Evolutionary conservation across 2,888 invertebrate species (phyloP).

Genomic region (Liopterus haemorrhoidalis): DNA sequence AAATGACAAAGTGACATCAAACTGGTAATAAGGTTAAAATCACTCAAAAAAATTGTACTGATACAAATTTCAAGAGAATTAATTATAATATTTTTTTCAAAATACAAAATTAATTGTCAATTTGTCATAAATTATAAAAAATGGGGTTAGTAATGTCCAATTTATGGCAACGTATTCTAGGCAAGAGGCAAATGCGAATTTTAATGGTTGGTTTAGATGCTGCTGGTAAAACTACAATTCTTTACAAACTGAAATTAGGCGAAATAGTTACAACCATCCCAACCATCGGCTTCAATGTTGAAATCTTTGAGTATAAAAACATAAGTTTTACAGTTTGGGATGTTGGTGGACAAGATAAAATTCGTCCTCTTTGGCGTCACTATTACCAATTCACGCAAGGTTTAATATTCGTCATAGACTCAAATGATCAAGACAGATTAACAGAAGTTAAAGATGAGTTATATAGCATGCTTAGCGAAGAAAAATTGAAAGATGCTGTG

Average conservation of each 20-base stretch:
- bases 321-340: constrained; percentile 98
- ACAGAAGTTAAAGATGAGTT: constrained; percentile 85
- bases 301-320: constrained; percentile 97
- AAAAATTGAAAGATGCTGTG: constrained; percentile 84
- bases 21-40: too few species aligned
- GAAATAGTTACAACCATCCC: constrained; percentile 97
- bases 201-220: constrained; percentile 95
- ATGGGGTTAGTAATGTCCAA: constrained; percentile 93
- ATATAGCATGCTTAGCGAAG: constrained; percentile 67
- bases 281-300: constrained; percentile 95
- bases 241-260: constrained; percentile 91
- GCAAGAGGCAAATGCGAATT: constrained; percentile 93
- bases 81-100: too few species aligned
- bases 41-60: too few species aligned
- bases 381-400: constrained; percentile 96
- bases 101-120: too few species aligned
- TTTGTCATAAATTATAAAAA: too few species aligned
- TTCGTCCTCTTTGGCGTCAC: constrained; percentile 92
- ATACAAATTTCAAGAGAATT: too few species aligned
- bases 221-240: constrained; percentile 92
- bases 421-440: constrained; percentile 88
- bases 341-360: constrained; percentile 95
- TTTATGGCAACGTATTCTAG: constrained; percentile 81
- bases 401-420: constrained; percentile 91
- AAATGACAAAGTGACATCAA: too few species aligned